A percentile compares a stretch with the other conserved stretches of the same genome.
Evolutionary conservation across 2,888 invertebrate genomes (phyloP).

Genomic region (Drosophila mimetica): DNA sequence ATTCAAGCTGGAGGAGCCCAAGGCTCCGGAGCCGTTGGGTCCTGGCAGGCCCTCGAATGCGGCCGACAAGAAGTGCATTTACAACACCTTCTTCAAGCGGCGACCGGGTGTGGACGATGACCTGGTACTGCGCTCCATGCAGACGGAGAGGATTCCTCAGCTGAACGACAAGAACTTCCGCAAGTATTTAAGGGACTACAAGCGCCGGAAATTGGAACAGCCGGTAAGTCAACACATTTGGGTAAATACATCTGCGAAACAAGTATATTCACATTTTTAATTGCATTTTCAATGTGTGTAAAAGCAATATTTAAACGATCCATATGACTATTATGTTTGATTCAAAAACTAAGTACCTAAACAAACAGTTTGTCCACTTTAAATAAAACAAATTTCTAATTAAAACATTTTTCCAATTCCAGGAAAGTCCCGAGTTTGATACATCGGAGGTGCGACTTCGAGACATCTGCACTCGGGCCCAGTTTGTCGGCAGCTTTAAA

Average conservation of each 20-base stretch:
- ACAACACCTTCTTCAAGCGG: slow-evolving; percentile 78
- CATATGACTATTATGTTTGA: no score
- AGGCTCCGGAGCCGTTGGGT: slow-evolving; percentile 25
- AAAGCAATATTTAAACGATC: neutral
- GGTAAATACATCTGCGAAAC: no score
- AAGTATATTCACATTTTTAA: no score
- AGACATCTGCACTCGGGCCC: slow-evolving; percentile 85
- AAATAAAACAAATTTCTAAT: no score
- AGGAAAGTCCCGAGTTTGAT: slow-evolving; percentile 91
- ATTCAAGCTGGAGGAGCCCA: slow-evolving; percentile 19
- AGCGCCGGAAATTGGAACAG: slow-evolving; percentile 88
- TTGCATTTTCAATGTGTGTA: no score
- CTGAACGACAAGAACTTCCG: slow-evolving; percentile 83
- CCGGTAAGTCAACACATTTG: no score
- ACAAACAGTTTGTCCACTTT: no score
- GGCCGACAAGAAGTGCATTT: slow-evolving; percentile 79
- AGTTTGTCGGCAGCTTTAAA: slow-evolving; percentile 82
- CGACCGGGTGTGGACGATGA: slow-evolving; percentile 68
- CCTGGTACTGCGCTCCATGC: slow-evolving; percentile 69
- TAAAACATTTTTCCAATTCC: slow-evolving; percentile 61
- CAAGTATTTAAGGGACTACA: slow-evolving; percentile 89
- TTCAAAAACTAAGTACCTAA: no score
- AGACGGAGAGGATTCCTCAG: slow-evolving; percentile 61
- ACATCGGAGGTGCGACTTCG: slow-evolving; percentile 91
- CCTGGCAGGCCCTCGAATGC: slow-evolving; percentile 57